phyloP scores from a whole-genome alignment of 2,888 invertebrate genomes.

The Microctonus aethiopoides region DNA sequence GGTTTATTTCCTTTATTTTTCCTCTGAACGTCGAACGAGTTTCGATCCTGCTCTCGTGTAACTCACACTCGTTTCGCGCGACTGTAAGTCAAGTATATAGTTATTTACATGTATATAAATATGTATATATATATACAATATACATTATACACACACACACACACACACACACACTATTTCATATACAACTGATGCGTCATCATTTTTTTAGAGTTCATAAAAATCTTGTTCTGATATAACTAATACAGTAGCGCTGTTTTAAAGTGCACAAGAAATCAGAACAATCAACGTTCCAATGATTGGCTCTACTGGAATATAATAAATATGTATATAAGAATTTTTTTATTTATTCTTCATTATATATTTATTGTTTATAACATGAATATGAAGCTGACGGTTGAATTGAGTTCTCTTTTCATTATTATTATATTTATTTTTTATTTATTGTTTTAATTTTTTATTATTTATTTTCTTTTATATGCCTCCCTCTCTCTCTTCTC shows the following conservation, averaged over 20 bases:
- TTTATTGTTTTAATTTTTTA: neutral
- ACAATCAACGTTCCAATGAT: neutral
- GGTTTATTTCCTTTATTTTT: constrained; percentile 37
- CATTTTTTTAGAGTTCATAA: constrained; percentile 20
- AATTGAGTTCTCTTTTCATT: neutral
- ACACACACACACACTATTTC: constrained; percentile 14
- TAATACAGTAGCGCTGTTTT: neutral
- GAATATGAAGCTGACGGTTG: neutral
- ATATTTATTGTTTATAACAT: neutral
- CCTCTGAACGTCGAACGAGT: constrained; percentile 40
- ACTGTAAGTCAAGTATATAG: neutral
- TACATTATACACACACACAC: no score
- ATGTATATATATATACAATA: neutral
- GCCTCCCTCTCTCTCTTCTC: constrained; percentile 32
- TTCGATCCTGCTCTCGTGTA: constrained; percentile 34
- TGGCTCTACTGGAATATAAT: neutral
- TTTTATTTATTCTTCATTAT: neutral
- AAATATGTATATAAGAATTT: neutral
- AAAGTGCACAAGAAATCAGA: constrained; percentile 1
- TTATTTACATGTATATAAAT: neutral
- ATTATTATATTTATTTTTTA: neutral
- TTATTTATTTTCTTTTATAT: neutral
- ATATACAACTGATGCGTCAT: constrained; percentile 28
- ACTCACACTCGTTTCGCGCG: constrained; percentile 29
- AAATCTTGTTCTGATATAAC: neutral